Percentiles rank a stretch among this genome's conserved stretches.
phyloP scores from a whole-genome alignment of 2,797 vertebrate genomes.

The Silurus aristotelis region DNA sequence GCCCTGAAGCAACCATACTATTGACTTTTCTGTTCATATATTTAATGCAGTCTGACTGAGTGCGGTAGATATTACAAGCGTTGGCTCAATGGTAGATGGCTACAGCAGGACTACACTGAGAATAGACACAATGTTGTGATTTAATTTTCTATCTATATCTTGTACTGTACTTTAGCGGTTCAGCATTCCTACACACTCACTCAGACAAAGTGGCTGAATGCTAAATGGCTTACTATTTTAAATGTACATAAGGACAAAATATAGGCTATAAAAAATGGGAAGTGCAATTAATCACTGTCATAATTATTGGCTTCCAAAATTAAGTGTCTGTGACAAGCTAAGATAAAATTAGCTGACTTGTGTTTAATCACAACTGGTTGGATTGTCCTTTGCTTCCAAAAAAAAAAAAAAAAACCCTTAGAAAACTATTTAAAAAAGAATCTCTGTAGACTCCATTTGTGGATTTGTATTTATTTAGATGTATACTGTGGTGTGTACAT shows the following conservation, averaged over 20 bases:
- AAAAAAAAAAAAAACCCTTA: background rate
- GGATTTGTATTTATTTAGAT: background rate
- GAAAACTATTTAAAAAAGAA: too few relatives aligned
- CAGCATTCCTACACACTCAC: constrained; percentile 45
- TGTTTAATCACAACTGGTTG: background rate
- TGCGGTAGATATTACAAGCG: background rate
- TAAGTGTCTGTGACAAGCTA: background rate
- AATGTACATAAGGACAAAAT: background rate
- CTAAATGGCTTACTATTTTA: background rate
- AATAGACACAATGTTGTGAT: constrained; percentile 15
- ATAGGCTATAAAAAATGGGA: background rate
- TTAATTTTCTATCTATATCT: constrained; percentile 1
- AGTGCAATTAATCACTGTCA: background rate
- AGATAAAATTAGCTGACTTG: background rate
- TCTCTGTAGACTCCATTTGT: background rate
- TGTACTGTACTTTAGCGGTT: constrained; percentile 52
- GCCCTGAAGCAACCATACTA: constrained; percentile 14
- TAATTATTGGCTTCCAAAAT: background rate
- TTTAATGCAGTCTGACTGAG: constrained; percentile 15
- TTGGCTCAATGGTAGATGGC: background rate
- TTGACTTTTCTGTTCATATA: constrained; percentile 11
- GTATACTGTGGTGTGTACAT: background rate
- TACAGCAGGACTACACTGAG: background rate
- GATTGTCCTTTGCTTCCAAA: background rate
- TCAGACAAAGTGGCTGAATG: constrained; percentile 28